Evolutionary conservation across 2,113 vertebrate species (phyloP), one percentile per base, ranked within the genome.

Genomic region (Percina caprodes): DNA sequence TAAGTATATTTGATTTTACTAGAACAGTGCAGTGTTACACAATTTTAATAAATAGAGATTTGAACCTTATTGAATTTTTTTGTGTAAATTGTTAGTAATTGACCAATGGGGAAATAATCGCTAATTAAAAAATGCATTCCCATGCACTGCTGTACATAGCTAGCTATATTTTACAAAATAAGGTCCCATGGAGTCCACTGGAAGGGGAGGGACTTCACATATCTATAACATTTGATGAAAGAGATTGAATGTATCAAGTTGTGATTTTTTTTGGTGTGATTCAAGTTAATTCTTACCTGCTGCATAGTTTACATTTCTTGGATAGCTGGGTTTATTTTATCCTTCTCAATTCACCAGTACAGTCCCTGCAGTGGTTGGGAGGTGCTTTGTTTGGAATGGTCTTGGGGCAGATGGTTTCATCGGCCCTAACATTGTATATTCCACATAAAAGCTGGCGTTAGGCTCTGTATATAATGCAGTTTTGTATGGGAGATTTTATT

Each of bases 401-500:
- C 46, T 66, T 13, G 18, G 23, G 62, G 30, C 23, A 61, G 46
- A 16, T 68, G 62, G 69, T 62, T 33, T 48, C 6, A 33, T 51
- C 11, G 30, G 30, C 11, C 14, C 18, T 69, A 23, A 67, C 5
- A 10, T 11, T 67, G 39, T 58, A 48, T 23, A 63, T 56, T 68
- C 3, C 6, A 45, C 23, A 14, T 35, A 56, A 68, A 79, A 66
- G 63, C 74, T 69, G 63, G 49, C 5, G 3, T 72, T 62, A 58
- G 48, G 9, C 54, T 49, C 46, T 70, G 33, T 26, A 24, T 69
- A n/a, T 49, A 39, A 82, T 59, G 56, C 10, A 26, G n/a, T 54
- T 74, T 65, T 16, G 24, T 55, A 33, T 62, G 49, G 24, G 18
- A 10, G 18, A 51, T 63, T 61, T 42, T 77, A 73, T 76, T 23